Conservation (phyloP, 2,113 vertebrate species). For the Felis catus region DNA sequence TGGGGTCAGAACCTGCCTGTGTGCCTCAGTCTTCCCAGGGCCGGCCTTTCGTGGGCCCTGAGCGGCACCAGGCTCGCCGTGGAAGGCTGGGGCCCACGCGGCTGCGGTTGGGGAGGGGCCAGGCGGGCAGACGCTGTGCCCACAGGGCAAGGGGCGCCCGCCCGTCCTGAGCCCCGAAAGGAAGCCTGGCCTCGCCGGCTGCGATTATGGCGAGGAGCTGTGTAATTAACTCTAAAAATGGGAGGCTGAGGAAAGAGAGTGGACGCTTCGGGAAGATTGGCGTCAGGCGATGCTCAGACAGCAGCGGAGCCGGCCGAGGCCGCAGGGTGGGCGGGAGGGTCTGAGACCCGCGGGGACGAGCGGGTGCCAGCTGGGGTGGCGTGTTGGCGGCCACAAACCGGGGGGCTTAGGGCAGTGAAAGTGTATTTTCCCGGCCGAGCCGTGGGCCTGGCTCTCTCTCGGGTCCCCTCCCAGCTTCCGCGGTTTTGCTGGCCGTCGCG, state of each 20-base stretch:
- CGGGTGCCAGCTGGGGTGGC: fast-evolving
- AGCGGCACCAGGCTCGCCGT: fast-evolving
- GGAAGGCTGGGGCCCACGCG: background rate
- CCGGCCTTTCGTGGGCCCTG: fast-evolving
- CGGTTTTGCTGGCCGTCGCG: background rate
- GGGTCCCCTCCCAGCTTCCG: background rate
- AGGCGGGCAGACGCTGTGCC: background rate
- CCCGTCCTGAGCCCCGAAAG: fast-evolving
- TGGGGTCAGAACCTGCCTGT: background rate
- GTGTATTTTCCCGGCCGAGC: fast-evolving
- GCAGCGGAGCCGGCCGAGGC: background rate
- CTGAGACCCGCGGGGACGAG: fast-evolving
- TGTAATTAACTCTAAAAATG: conserved; percentile 73
- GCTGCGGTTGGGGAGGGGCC: fast-evolving
- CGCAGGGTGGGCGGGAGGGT: fast-evolving
- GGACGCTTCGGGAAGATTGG: conserved; percentile 55
- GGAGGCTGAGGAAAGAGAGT: conserved; percentile 70
- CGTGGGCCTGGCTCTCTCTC: fast-evolving
- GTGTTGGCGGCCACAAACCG: fast-evolving
- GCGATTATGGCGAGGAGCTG: conserved; percentile 41
- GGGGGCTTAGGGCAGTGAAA: background rate
- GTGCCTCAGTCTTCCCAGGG: background rate
- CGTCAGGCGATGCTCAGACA: background rate
- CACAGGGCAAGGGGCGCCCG: background rate
- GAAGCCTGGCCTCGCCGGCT: background rate